Evolutionary conservation across 2,888 invertebrate species (phyloP).

Genomic region (Stenodera caucasica): DNA sequence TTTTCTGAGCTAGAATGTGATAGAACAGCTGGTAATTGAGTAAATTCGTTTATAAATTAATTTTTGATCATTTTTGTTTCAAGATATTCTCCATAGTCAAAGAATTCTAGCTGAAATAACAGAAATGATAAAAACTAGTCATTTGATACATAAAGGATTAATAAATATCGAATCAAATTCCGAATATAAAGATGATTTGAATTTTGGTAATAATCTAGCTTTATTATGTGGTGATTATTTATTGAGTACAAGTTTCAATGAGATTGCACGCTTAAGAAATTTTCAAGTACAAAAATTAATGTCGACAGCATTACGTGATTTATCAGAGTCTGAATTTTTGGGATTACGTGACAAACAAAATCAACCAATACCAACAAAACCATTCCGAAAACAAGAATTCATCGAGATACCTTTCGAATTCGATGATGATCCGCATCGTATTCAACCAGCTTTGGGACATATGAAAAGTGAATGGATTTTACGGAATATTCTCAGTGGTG

Average conservation of each 20-base stretch:
- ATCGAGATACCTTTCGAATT: slow-evolving; percentile 37
- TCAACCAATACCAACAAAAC: slow-evolving; percentile 74
- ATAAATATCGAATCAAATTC: slow-evolving; percentile 71
- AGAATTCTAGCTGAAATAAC: slow-evolving; percentile 88
- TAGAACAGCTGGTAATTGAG: slow-evolving; percentile 70
- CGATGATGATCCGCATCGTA: slow-evolving; percentile 38
- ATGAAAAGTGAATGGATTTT: slow-evolving; percentile 78
- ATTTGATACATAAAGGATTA: slow-evolving; percentile 78
- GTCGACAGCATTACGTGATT: slow-evolving; percentile 82
- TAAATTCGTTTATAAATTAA: slow-evolving; percentile 16
- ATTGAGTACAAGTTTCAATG: slow-evolving; percentile 84
- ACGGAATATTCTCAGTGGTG: slow-evolving; percentile 75
- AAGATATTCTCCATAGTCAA: slow-evolving; percentile 76
- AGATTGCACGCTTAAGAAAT: slow-evolving; percentile 76
- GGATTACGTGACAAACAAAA: slow-evolving; percentile 82
- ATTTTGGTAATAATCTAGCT: slow-evolving; percentile 93
- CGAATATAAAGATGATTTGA: slow-evolving; percentile 69
- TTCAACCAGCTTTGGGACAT: slow-evolving; percentile 58
- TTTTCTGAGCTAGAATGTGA: slow-evolving; percentile 81
- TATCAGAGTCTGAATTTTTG: slow-evolving; percentile 86
- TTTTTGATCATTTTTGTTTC: slow-evolving; percentile 22
- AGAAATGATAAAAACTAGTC: slow-evolving; percentile 92
- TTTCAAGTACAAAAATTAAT: slow-evolving; percentile 83
- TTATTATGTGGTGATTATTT: slow-evolving; percentile 87
- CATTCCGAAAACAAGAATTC: slow-evolving; percentile 45